phyloP scores from a whole-genome alignment of 2,888 invertebrate species.

The Cynaeus angustus region DNA sequence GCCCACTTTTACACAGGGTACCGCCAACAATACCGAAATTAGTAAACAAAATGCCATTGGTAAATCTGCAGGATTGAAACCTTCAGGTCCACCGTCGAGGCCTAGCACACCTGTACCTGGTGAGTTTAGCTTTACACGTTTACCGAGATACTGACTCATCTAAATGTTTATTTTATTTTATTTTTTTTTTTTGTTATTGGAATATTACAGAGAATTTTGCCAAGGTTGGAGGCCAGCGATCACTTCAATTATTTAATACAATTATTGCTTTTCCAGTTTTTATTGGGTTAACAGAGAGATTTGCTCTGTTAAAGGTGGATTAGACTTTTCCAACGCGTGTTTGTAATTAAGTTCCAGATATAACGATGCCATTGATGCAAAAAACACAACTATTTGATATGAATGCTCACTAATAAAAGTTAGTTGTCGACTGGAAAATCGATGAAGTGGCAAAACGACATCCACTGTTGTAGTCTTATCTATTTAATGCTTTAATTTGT shows the following conservation, averaged over 20 bases:
- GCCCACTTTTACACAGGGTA: conserved; percentile 24
- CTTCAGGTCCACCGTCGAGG: conserved; percentile 64
- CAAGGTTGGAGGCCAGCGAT: no score
- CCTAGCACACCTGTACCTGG: conserved; percentile 69
- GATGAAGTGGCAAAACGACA: no score
- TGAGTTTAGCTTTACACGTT: conserved; percentile 51
- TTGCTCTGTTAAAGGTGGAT: background rate
- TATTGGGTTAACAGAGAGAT: background rate
- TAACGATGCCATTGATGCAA: background rate
- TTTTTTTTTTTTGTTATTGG: background rate
- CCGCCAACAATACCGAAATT: conserved; percentile 51
- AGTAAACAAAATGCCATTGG: conserved; percentile 52
- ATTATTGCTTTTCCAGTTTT: background rate
- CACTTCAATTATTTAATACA: no score
- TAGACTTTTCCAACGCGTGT: background rate
- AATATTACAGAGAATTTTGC: background rate
- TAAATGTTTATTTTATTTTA: no score
- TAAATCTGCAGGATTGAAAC: conserved; percentile 60
- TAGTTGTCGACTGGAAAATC: no score
- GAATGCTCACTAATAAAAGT: background rate
- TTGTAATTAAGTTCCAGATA: conserved; percentile 7
- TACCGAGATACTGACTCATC: background rate
- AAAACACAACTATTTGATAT: background rate
- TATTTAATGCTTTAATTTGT: no score
- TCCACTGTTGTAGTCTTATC: no score